Evolutionary conservation across 2,113 vertebrate species (phyloP).

Genomic region (Poeciliopsis turrubarensis): DNA sequence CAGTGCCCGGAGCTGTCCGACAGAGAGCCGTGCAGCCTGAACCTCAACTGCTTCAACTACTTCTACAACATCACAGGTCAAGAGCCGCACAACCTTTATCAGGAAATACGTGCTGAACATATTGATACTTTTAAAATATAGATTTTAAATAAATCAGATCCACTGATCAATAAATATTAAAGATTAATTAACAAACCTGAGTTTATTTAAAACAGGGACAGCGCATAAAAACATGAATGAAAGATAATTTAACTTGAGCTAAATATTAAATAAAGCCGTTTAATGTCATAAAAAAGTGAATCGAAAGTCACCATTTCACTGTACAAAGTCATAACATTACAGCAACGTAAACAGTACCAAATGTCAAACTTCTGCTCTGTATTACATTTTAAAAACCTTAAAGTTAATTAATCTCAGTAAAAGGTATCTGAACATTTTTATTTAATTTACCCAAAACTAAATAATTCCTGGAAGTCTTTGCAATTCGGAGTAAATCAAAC

Average conservation of each 20-base stretch:
- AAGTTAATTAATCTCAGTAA: background rate
- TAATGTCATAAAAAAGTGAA: no score
- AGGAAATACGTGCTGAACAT: background rate
- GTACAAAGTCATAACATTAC: no score
- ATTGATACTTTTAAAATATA: background rate
- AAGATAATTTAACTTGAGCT: no score
- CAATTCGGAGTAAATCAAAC: constrained; percentile 23
- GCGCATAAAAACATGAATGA: no score
- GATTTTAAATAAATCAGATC: background rate
- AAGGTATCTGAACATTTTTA: background rate
- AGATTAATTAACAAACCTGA: background rate
- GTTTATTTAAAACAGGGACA: no score
- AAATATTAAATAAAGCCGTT: no score
- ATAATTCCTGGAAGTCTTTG: background rate
- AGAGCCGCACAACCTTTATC: no score
- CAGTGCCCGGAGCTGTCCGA: constrained; percentile 84
- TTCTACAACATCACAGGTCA: constrained; percentile 97
- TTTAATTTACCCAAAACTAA: background rate
- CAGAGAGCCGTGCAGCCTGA: constrained; percentile 87
- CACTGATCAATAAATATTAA: background rate
- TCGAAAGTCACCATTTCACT: no score
- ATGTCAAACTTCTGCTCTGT: no score
- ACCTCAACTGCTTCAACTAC: constrained; percentile 97
- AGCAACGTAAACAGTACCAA: no score
- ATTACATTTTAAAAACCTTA: background rate